Evolutionary conservation across 2,888 invertebrate species (phyloP).

Genomic region (Dermolepida albohirtum): DNA sequence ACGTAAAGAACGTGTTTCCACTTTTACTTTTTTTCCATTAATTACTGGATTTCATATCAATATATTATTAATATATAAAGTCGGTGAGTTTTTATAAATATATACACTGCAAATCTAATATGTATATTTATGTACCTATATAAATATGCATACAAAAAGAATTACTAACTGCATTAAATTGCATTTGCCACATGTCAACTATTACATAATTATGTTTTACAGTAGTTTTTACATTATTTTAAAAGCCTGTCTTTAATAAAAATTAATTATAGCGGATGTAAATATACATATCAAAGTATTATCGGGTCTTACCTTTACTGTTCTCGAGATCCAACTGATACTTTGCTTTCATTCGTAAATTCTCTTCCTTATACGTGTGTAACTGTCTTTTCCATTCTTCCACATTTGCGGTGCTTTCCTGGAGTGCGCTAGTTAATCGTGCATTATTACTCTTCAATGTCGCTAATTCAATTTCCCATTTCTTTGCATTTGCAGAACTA

Average conservation of each 20-base stretch:
- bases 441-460: slow-evolving; percentile 97
- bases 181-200: slow-evolving; percentile 25
- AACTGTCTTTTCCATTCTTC: slow-evolving; percentile 98
- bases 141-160: background rate
- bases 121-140: background rate
- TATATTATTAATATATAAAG: background rate
- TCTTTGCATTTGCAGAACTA: slow-evolving; percentile 97
- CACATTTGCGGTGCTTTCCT: slow-evolving; percentile 96
- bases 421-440: slow-evolving; percentile 92
- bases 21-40: slow-evolving; percentile 17
- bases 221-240: slow-evolving; percentile 2
- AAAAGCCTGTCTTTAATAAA: no score
- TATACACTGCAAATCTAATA: background rate
- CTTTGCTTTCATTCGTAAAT: slow-evolving; percentile 82
- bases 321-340: slow-evolving; percentile 78
- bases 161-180: slow-evolving; percentile 1
- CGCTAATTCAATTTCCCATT: slow-evolving; percentile 97
- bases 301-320: slow-evolving; percentile 68
- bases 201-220: slow-evolving; percentile 17
- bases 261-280: no score
- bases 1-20: background rate
- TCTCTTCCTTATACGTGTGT: slow-evolving; percentile 92
- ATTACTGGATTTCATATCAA: background rate
- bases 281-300: background rate
- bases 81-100: background rate